These are phyloP conservation scores for Takifugu flavidus DNA, from an alignment of 2,113 vertebrate species.

Conservation along the genomic window DNA sequence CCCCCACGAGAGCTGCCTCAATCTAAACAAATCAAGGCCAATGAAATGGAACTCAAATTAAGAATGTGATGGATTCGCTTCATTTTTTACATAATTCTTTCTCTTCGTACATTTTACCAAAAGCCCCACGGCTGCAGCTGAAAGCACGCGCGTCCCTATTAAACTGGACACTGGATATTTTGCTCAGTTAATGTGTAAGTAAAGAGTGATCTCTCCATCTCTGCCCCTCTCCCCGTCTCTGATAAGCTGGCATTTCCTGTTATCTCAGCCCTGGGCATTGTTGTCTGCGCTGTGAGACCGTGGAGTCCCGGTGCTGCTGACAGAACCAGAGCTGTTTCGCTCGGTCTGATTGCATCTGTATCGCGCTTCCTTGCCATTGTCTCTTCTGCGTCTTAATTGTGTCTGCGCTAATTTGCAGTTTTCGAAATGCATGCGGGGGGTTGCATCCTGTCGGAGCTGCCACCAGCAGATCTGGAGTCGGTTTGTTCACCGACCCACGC, in stretches of 20 bases:
- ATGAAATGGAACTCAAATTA: slow-evolving; percentile 68
- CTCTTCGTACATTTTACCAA: slow-evolving; percentile 29
- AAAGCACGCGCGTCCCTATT: slow-evolving; percentile 4
- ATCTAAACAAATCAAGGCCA: slow-evolving; percentile 70
- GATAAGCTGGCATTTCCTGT: slow-evolving; percentile 78
- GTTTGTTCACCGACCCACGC: background rate
- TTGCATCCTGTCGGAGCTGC: slow-evolving; percentile 31
- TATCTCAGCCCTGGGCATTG: slow-evolving; percentile 66
- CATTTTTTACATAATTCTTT: slow-evolving; percentile 30
- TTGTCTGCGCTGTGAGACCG: slow-evolving; percentile 62
- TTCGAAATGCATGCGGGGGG: slow-evolving; percentile 10
- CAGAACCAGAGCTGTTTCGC: slow-evolving; percentile 55
- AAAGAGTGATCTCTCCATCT: slow-evolving; percentile 37
- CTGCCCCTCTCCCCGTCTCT: slow-evolving; percentile 34
- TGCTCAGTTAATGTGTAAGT: slow-evolving; percentile 36
- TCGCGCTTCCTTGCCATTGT: slow-evolving; percentile 50
- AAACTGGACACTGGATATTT: slow-evolving; percentile 18
- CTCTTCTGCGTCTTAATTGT: slow-evolving; percentile 54
- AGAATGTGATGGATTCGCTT: slow-evolving; percentile 57
- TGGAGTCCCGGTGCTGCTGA: slow-evolving; percentile 48
- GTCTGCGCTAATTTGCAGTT: slow-evolving; percentile 49
- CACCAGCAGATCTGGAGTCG: slow-evolving; percentile 3
- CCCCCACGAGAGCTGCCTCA: slow-evolving; percentile 67
- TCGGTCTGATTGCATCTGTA: slow-evolving; percentile 51
- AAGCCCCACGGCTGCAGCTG: background rate